Base-by-base conservation (phyloP, 2,113 vertebrate species). In the Tiliqua scincoides region DNA sequence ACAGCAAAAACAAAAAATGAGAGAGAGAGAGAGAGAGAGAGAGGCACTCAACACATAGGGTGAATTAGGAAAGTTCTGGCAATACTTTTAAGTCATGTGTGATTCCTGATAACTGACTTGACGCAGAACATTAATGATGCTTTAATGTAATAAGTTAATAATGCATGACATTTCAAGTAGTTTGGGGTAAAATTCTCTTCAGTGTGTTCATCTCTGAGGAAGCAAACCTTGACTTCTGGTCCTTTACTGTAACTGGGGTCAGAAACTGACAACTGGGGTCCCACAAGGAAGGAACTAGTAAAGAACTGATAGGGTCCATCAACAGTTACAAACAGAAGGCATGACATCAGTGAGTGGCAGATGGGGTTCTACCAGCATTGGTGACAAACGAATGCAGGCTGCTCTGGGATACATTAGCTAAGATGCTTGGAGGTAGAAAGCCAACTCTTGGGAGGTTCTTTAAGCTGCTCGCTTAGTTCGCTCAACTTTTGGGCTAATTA, bases 401-500 rank as follows among this genome's bases (percentile, higher is more conserved):
- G 17, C 6, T 78, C 67, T 78, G 91, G 84, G 82, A 83, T 43
- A 83, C 85, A 74, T 82, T 23, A 73, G 27, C 83, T 92, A 81
- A 85, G 82, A 86, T 62, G 43, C 23, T 2, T 8, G 23, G 20
- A 35, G 86, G 67, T n/a, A 90, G 65, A 87, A 74, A 92, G 68
- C 3, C 27, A 70, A 35, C 25, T 78, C 25, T 40, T 68, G 63
- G 48, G 73, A 77, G 32, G 6, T 57, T 77, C 86, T 85, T 89
- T 78, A 52, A 83, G 37, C 27, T 84, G 21, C 27, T 80, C 83
- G 30, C 37, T 85, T 32, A 82, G 68, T 79, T 82, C 59, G 91
- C 40, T 15, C 85, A 90, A 75, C 48, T 78, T 57, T 57, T 59
- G 52, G 35, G 14, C 3, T 93, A 93, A 94, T 94, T 90, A 92